Base-by-base conservation (phyloP, 2,113 vertebrate genomes). In the Onychorhynchus coronatus region DNA sequence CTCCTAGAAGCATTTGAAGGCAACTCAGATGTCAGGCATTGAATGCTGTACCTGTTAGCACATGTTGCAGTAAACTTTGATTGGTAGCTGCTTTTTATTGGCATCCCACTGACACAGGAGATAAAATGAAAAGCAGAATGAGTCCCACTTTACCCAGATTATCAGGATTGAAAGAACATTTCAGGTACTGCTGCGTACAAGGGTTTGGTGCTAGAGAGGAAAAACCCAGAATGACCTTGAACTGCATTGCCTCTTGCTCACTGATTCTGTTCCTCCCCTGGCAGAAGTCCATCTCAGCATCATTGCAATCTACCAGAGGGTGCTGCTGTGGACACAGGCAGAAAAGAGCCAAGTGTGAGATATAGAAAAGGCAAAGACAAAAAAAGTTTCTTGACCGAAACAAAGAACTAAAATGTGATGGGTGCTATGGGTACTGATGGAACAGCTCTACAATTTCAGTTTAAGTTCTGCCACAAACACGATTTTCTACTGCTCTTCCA, bases 281-380 rank as follows among this genome's bases (percentile, higher is more conserved):
- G 92, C 96, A 71, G 28, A 73, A 81, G 74, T 79, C 82, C 91
- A 74, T 61, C 79, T 66, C 35, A 0, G 81, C 65, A 91, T 78
- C 83, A 66, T 87, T 94, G 91, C 88, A 59, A 3, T 47, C 68
- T 77, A 72, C 71, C 49, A 84, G 77, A 81, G 70, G 91, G 67
- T 86, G 70, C 97, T 96, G 95, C 95, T 94, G 71, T 97, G 91
- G 92, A 96, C 80, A 91, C 93, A 41, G 44, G 85, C 67, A 85
- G 91, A 92, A 91, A 72, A 76, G 82, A 95, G 56, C 92, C 96
- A 94, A 94, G 91, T 56, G 95, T 23, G 59, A 87, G 77, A 33
- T 9, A 73, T 31, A 95, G 87, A 96, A 96, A 93, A 78, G 47
- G 42, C 81, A 79, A 68, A 85, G 53, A 85, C 44, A 89, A 77